Conservation (phyloP, 2,113 vertebrate species). For the Nycticryphes semicollaris region DNA sequence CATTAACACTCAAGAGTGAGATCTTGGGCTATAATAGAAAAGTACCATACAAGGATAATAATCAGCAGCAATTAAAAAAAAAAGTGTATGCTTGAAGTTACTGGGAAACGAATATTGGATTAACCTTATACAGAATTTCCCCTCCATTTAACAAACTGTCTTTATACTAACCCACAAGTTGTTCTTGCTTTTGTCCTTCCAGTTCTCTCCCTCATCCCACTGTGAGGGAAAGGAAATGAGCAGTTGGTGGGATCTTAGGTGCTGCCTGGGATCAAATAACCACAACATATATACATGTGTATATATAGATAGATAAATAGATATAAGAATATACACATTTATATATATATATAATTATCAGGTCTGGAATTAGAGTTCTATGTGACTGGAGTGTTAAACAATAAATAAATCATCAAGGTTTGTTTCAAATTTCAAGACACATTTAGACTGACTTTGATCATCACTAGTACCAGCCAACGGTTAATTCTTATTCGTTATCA, state of each 20-base stretch:
- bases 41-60: background rate
- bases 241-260: background rate
- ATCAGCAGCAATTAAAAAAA: background rate
- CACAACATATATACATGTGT: background rate
- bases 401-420: background rate
- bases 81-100: background rate
- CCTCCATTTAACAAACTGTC: background rate
- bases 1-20: background rate
- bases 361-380: background rate
- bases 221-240: background rate
- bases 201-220: too few relatives aligned
- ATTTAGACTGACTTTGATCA: background rate
- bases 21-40: background rate
- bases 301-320: too few relatives aligned
- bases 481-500: background rate
- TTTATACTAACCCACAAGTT: background rate
- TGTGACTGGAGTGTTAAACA: background rate
- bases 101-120: background rate
- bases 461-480: background rate
- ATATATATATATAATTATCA: background rate
- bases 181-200: background rate
- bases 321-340: too few relatives aligned
- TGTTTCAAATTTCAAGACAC: background rate
- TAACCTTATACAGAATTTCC: accelerated
- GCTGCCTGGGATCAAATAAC: background rate